phyloP scores from a whole-genome alignment of 2,797 vertebrate species.

The Phalanger gymnotis region DNA sequence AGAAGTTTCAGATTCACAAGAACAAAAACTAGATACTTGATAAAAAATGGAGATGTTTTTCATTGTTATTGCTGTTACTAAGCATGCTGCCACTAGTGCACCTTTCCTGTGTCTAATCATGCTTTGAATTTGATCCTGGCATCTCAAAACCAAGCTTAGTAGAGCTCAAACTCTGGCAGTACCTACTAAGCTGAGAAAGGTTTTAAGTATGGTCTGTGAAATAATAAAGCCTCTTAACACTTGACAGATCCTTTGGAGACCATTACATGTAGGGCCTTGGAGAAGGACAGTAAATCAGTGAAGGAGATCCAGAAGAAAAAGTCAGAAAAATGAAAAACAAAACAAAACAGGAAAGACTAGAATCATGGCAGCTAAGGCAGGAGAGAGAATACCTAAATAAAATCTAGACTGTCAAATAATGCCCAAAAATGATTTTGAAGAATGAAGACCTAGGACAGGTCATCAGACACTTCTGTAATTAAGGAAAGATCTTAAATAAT shows the following conservation, averaged over 20 bases:
- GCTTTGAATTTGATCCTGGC: background rate
- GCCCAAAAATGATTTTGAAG: background rate
- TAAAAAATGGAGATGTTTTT: background rate
- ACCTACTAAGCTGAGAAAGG: background rate
- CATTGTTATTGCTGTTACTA: background rate
- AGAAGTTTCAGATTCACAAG: background rate
- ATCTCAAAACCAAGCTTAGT: background rate
- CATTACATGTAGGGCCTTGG: background rate
- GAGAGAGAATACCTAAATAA: background rate
- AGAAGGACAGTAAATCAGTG: background rate
- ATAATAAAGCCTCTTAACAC: background rate
- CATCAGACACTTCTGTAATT: background rate
- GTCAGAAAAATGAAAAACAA: background rate
- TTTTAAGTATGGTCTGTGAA: background rate
- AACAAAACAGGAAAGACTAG: background rate
- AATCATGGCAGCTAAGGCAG: background rate
- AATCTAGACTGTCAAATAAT: background rate
- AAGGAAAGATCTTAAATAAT: conserved; percentile 8
- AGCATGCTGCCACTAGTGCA: background rate
- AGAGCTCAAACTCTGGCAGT: background rate
- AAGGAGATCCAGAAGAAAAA: background rate
- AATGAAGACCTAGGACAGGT: background rate
- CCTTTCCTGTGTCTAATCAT: background rate
- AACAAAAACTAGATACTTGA: background rate
- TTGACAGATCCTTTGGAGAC: background rate